Conservation (phyloP, 2,797 vertebrate genomes). For the Lutjanus campechanus region DNA sequence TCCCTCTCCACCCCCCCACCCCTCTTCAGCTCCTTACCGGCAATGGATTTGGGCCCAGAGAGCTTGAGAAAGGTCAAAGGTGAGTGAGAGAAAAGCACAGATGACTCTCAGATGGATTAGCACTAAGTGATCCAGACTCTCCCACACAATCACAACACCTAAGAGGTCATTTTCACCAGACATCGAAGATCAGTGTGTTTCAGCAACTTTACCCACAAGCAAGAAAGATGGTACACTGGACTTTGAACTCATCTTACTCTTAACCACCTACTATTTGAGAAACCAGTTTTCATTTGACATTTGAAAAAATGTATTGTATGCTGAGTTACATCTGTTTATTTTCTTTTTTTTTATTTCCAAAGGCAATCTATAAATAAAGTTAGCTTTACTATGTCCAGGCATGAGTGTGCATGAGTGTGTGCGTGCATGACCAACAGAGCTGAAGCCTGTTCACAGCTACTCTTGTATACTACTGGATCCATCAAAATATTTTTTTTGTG, state of each 20-base stretch:
- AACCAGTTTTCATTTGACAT: constrained; percentile 18
- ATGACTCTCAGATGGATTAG: constrained; percentile 85
- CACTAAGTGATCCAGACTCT: constrained; percentile 78
- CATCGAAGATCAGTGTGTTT: constrained; percentile 39
- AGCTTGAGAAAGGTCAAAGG: constrained; percentile 84
- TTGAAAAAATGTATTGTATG: not conserved
- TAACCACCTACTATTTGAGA: not conserved
- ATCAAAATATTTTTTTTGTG: no score
- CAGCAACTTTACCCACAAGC: constrained; percentile 26
- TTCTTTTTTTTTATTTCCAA: constrained; percentile 9
- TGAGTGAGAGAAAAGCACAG: constrained; percentile 78
- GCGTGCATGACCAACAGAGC: no score
- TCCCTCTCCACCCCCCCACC: constrained; percentile 27
- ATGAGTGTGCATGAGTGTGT: no score
- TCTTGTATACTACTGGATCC: no score
- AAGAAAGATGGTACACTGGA: not conserved
- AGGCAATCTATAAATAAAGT: constrained; percentile 21
- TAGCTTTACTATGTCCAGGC: not conserved
- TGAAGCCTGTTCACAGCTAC: no score
- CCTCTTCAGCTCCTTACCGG: constrained; percentile 51
- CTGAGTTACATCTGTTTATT: constrained; percentile 1
- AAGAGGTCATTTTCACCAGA: constrained; percentile 63
- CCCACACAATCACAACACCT: constrained; percentile 78
- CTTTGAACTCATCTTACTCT: not conserved
- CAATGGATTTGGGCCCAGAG: constrained; percentile 72